Percentiles rank a stretch among this genome's conserved stretches.
Conservation (phyloP, 2,888 invertebrate species). For the Thelaira solivaga region DNA sequence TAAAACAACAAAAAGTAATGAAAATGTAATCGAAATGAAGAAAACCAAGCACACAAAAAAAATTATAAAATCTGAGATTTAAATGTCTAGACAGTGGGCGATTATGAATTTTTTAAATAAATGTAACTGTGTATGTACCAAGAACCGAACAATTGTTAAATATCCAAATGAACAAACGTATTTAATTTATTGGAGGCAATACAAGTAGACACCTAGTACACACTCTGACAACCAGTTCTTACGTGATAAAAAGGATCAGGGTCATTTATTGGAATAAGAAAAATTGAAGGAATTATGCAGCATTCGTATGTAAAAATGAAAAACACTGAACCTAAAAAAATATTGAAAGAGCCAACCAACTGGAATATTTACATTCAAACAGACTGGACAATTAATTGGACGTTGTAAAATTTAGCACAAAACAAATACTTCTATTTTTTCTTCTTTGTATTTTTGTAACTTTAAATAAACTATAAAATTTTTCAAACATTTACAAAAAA, state of each 20-base stretch:
- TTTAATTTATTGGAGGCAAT: conserved; percentile 29
- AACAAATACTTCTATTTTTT: conserved; percentile 11
- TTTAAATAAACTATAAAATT: conserved; percentile 45
- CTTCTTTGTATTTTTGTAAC: conserved; percentile 12
- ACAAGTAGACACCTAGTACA: no score
- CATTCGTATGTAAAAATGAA: no score
- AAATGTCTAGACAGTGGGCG: conserved; percentile 47
- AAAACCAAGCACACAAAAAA: conserved; percentile 15
- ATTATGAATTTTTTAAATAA: conserved; percentile 38
- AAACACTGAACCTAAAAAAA: background rate
- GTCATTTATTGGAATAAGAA: no score
- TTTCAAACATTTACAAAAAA: conserved; percentile 31
- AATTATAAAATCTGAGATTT: conserved; percentile 48
- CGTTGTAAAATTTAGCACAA: background rate
- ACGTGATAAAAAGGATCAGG: no score
- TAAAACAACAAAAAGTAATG: conserved; percentile 54
- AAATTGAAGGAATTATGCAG: background rate
- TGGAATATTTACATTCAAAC: background rate
- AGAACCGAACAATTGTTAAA: conserved; percentile 26
- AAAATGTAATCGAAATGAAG: conserved; percentile 35
- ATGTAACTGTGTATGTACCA: no score
- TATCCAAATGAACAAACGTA: conserved; percentile 34
- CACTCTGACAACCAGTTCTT: no score
- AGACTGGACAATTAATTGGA: background rate
- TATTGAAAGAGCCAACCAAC: background rate